A percentile compares a stretch with the other conserved stretches of the same genome.
Evolutionary conservation across 1,140 invertebrate genomes (phyloP).

Genomic region (Neotoxoptera formosana): DNA sequence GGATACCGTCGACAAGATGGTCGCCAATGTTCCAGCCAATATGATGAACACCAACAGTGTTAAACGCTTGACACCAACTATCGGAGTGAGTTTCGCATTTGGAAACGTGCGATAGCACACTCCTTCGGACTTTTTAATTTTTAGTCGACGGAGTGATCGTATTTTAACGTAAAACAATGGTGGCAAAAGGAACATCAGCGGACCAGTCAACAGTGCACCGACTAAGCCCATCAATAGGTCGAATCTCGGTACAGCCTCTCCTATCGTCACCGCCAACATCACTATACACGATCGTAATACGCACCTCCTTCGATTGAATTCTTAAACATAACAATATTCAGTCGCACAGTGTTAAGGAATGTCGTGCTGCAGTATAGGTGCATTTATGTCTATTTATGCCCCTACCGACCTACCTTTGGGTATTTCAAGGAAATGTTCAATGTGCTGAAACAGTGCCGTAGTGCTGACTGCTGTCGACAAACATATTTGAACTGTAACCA

Average conservation of each 20-base stretch:
- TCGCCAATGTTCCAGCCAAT: conserved; percentile 58
- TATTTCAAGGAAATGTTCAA: conserved; percentile 71
- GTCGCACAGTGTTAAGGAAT: neutral
- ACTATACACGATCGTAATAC: conserved; percentile 76
- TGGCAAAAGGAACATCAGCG: conserved; percentile 84
- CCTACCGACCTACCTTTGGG: conserved; percentile 68
- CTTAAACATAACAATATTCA: conserved; percentile 67
- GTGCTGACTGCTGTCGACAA: conserved; percentile 78
- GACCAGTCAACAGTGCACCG: conserved; percentile 83
- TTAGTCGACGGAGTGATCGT: conserved; percentile 64
- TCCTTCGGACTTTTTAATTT: neutral
- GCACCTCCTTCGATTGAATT: conserved; percentile 80
- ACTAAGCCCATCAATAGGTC: conserved; percentile 89
- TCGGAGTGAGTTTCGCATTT: neutral
- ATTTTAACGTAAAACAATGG: conserved; percentile 79
- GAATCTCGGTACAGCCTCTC: conserved; percentile 84
- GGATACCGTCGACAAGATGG: conserved; percentile 59
- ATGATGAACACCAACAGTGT: conserved; percentile 44
- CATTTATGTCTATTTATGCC: conserved; percentile 43
- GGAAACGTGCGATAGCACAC: conserved; percentile 51
- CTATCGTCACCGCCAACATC: conserved; percentile 76
- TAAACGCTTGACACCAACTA: conserved; percentile 33
- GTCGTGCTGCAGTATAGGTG: neutral
- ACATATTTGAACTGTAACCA: conserved; percentile 78
- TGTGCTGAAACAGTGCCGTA: conserved; percentile 77